These are phyloP conservation scores for Aquatica leii DNA, from an alignment of 2,888 invertebrate species.

Conservation along the genomic window DNA sequence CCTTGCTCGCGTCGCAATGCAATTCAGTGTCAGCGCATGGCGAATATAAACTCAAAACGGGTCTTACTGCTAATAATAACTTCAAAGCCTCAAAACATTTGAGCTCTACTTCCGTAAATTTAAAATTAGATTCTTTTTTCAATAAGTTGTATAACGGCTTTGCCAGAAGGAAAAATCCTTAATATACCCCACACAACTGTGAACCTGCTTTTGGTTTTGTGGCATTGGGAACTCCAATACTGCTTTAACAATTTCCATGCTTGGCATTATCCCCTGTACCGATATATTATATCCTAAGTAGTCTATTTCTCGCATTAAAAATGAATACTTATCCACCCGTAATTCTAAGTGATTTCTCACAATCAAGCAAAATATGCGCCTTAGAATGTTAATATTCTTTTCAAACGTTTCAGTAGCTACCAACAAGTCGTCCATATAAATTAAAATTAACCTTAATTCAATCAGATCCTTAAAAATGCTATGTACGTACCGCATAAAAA, in stretches of 20 bases:
- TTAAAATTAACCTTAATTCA: no score
- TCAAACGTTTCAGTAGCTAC: no score
- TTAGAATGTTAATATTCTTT: no score
- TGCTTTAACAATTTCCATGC: slow-evolving; percentile 37
- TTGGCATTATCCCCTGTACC: slow-evolving; percentile 40
- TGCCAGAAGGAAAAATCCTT: slow-evolving; percentile 41
- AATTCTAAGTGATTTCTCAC: no score
- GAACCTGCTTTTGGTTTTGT: slow-evolving; percentile 35
- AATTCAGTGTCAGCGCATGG: no score
- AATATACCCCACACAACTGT: slow-evolving; percentile 47
- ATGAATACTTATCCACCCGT: no score
- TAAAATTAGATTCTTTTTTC: no score
- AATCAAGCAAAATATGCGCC: no score
- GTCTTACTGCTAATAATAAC: slow-evolving; percentile 35
- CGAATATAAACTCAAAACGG: slow-evolving; percentile 49
- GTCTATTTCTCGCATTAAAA: no score
- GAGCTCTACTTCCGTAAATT: slow-evolving; percentile 36
- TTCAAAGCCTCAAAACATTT: slow-evolving; percentile 40
- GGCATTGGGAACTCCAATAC: slow-evolving; percentile 42
- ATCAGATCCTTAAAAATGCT: no score
- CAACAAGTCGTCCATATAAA: slow-evolving; percentile 40
- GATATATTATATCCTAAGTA: slow-evolving; percentile 42
- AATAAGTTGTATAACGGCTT: slow-evolving; percentile 46
- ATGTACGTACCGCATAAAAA: no score
- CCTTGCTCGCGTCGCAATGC: no score